These are phyloP conservation scores for Neosilurus hyrtlii DNA, from an alignment of 2,797 vertebrate species.

Conservation along the genomic window DNA sequence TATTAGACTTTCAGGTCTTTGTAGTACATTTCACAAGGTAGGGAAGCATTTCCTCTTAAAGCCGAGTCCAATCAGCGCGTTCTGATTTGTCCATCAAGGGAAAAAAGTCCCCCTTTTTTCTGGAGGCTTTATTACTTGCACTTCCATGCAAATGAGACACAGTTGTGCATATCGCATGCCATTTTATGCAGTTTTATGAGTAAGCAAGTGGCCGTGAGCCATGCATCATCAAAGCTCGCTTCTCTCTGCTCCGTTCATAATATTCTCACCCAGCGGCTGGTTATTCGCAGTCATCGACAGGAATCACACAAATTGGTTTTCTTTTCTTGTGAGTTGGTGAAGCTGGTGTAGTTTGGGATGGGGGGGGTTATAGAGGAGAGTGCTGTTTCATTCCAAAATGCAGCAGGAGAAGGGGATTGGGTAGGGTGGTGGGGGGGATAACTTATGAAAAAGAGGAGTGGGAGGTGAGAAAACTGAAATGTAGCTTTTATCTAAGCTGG, in stretches of 20 bases:
- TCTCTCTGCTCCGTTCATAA: conserved; percentile 6
- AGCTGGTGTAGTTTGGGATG: conserved; percentile 49
- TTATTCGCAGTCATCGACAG: conserved; percentile 55
- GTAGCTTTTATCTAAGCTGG: conserved; percentile 49
- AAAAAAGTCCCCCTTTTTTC: conserved; percentile 27
- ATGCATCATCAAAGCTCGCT: conserved; percentile 30
- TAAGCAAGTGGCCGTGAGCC: not conserved
- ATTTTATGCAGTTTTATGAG: conserved; percentile 22
- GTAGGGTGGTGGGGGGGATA: conserved; percentile 29
- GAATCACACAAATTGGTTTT: conserved; percentile 63
- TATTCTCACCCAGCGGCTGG: conserved; percentile 57
- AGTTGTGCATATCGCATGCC: not conserved
- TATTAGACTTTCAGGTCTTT: not conserved
- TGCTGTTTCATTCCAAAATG: conserved; percentile 56
- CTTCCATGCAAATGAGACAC: conserved; percentile 60
- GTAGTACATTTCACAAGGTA: not conserved
- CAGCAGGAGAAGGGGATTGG: conserved; percentile 33
- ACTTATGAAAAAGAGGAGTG: conserved; percentile 22
- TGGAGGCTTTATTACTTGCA: conserved; percentile 58
- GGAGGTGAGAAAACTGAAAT: conserved; percentile 54
- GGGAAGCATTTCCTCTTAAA: not conserved
- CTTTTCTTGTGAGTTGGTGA: conserved; percentile 64
- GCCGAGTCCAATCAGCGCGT: not conserved
- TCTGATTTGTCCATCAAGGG: conserved; percentile 45
- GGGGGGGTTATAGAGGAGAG: not conserved